These are phyloP conservation scores for Phortica variegata DNA, from an alignment of 1,140 invertebrate genomes.

Conservation along the genomic window DNA sequence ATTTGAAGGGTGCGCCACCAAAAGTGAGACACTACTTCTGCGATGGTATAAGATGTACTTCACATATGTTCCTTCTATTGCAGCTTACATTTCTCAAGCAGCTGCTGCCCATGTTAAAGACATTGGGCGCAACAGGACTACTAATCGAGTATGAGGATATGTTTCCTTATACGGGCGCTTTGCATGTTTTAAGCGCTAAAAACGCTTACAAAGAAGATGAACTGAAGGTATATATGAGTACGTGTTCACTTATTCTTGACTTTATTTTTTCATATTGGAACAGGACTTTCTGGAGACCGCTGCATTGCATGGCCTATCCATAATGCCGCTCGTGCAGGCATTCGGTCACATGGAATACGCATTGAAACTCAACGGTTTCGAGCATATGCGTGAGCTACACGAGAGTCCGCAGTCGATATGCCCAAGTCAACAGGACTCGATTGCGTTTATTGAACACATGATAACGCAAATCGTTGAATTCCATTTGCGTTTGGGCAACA, in stretches of 20 bases:
- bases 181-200: constrained; percentile 68
- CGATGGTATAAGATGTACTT: no score
- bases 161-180: constrained; percentile 82
- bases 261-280: no score
- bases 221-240: constrained; percentile 39
- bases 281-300: constrained; percentile 58
- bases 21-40: constrained; percentile 60
- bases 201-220: constrained; percentile 71
- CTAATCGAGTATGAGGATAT: constrained; percentile 97
- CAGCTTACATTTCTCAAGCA: constrained; percentile 65
- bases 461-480: constrained; percentile 74
- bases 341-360: constrained; percentile 94
- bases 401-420: constrained; percentile 81
- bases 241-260: no score
- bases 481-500: constrained; percentile 29
- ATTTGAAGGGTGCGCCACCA: constrained; percentile 88
- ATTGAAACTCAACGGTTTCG: constrained; percentile 78
- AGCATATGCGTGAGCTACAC: constrained; percentile 74
- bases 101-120: constrained; percentile 73
- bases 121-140: constrained; percentile 81
- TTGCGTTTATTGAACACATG: constrained; percentile 73
- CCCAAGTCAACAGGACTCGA: constrained; percentile 73
- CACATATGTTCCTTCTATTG: constrained; percentile 7
- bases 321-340: constrained; percentile 93
- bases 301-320: constrained; percentile 64